Conservation (phyloP, 2,797 vertebrate species). For the Merluccius polli region DNA sequence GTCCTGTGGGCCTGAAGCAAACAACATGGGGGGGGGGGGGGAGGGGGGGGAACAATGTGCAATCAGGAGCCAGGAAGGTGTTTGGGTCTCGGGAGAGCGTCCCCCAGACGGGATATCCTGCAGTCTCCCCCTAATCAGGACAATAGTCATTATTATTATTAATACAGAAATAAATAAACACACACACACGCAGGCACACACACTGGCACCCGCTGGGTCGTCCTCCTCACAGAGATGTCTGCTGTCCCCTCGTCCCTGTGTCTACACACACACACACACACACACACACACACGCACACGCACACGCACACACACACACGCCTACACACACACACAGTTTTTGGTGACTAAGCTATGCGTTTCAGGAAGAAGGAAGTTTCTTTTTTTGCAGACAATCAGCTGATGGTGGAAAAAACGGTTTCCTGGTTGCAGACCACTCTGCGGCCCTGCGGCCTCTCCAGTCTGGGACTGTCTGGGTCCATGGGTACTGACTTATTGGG, state of each 20-base stretch:
- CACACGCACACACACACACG: neutral
- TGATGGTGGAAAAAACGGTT: conserved; percentile 44
- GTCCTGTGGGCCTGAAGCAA: neutral
- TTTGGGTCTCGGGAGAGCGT: neutral
- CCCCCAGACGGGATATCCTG: neutral
- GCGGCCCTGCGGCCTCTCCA: neutral
- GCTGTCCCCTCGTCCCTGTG: conserved; percentile 8
- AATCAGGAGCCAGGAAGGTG: conserved; percentile 4
- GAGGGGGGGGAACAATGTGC: neutral
- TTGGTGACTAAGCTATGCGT: conserved; percentile 31
- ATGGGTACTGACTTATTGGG: neutral
- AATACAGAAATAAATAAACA: neutral
- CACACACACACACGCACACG: neutral
- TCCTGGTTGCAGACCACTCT: neutral
- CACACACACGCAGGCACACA: conserved; percentile 25
- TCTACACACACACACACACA: neutral
- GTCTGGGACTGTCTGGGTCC: neutral
- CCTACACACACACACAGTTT: conserved; percentile 2
- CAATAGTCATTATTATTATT: conserved; percentile 3
- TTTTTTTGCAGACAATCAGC: conserved; percentile 61
- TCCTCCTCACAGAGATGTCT: conserved; percentile 4
- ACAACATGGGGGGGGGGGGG: no score
- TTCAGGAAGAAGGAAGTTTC: conserved; percentile 62
- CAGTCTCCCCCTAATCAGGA: neutral
- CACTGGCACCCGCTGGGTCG: conserved; percentile 6